Evolutionary conservation across 2,113 vertebrate genomes (phyloP), one percentile per base, ranked within the genome.

Genomic region (Anseranas semipalmata): DNA sequence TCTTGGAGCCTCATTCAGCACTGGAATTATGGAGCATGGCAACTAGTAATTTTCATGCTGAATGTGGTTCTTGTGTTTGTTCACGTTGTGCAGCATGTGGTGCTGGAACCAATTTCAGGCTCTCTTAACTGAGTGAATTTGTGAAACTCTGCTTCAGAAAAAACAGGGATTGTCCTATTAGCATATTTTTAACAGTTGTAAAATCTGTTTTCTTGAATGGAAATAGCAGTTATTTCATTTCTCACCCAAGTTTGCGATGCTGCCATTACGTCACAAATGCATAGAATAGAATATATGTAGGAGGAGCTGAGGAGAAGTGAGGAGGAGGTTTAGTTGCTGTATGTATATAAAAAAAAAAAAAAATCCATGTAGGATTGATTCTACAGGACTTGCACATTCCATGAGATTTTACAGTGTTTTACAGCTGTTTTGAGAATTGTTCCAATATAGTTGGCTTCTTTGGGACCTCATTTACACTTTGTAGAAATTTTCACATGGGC

Each of bases 91-190:
- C 71, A 89, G 77, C 91, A 66, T 91, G 73, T 97, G 92, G 72
- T 87, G 66, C 78, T 94, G 92, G 95, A 97, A 97, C 95, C 97
- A 96, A 94, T 85, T 89, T 83, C 91, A 92, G 89, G 80, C 85
- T 97, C 98, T 93, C 85, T 58, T 87, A 80, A 90, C 91, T 96
- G 89, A 55, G 79, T 96, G 70, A 81, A 96, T 93, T 95, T 76
- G 94, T 94, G 90, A 60, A 90, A 97, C 87, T 93, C 68, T 53
- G 89, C 94, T 90, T 97, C 96, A 95, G 97, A 89, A 96, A 97
- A 97, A 97, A 62, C n/a, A 71, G 94, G 94, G 92, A 60, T 77
- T 84, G 60, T 90, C 87, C 78, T 93, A 92, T 85, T 86, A 80
- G 46, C 94, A 63, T 87, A 72, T 78, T 94, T 91, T 96, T 87